Conservation (phyloP, 2,113 vertebrate genomes). For the Pantherophis guttatus region DNA sequence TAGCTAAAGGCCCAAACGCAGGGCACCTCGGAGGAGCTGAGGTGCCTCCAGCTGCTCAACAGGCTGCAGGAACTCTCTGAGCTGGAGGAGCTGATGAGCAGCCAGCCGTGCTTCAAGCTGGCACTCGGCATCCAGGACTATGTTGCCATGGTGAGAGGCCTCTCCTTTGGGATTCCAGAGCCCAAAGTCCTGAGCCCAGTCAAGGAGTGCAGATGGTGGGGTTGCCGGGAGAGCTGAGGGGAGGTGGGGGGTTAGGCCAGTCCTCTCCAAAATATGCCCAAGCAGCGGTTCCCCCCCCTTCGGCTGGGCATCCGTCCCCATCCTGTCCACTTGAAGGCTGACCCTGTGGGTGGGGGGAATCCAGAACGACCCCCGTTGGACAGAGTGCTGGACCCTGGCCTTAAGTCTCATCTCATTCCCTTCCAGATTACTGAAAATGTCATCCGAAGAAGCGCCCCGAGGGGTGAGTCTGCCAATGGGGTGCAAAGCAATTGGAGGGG, state of each 20-base stretch:
- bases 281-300: too few species aligned
- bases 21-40: slow-evolving; percentile 77
- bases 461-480: slow-evolving; percentile 65
- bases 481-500: rapidly evolving
- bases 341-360: neutral
- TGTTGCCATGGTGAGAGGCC: slow-evolving; percentile 75
- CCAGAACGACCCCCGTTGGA: neutral
- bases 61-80: slow-evolving; percentile 69
- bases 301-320: too few species aligned
- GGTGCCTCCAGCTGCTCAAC: slow-evolving; percentile 78
- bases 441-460: slow-evolving; percentile 71
- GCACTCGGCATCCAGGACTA: slow-evolving; percentile 82
- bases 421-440: slow-evolving; percentile 78
- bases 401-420: neutral
- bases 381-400: neutral
- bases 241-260: neutral
- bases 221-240: neutral
- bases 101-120: slow-evolving; percentile 81
- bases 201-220: neutral
- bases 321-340: neutral
- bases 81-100: slow-evolving; percentile 74
- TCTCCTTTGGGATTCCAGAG: neutral
- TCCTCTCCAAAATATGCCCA: neutral
- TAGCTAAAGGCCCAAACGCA: slow-evolving; percentile 72
- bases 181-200: neutral